Percentiles rank a stretch among this genome's conserved stretches.
Evolutionary conservation across 2,888 invertebrate species (phyloP).

Genomic region (Plagiodera versicolora): DNA sequence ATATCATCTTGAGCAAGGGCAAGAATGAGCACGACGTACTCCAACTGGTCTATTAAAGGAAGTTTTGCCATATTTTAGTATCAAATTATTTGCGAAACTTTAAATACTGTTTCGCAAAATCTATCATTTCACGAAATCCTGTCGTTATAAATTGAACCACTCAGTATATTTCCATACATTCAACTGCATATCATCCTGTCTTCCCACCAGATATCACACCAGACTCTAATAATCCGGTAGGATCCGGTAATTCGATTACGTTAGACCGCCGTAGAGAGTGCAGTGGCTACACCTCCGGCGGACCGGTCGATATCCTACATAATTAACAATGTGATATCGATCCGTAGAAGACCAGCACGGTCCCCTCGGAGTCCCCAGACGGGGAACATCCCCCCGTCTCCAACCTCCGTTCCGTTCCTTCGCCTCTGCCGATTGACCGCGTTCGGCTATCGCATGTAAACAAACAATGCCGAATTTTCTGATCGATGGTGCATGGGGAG

Average conservation of each 20-base stretch:
- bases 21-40: no score
- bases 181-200: conserved; percentile 25
- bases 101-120: no score
- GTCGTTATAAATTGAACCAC: no score
- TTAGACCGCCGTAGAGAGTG: conserved; percentile 45
- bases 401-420: conserved; percentile 23
- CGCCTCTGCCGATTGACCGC: conserved; percentile 28
- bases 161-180: no score
- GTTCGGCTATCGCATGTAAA: conserved; percentile 25
- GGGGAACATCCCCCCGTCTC: conserved; percentile 7
- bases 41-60: no score
- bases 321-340: conserved; percentile 55
- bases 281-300: conserved; percentile 48
- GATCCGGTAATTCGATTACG: conserved; percentile 51
- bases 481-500: background rate
- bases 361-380: conserved; percentile 25
- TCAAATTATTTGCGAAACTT: no score
- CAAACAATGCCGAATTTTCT: conserved; percentile 24
- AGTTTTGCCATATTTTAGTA: no score
- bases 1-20: no score
- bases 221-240: conserved; percentile 48
- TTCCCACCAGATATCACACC: conserved; percentile 18
- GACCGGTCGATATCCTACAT: conserved; percentile 53
- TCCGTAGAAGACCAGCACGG: conserved; percentile 43
- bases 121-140: no score